Evolutionary conservation across 2,888 invertebrate species (phyloP).

Genomic region (Tinea trinotella): DNA sequence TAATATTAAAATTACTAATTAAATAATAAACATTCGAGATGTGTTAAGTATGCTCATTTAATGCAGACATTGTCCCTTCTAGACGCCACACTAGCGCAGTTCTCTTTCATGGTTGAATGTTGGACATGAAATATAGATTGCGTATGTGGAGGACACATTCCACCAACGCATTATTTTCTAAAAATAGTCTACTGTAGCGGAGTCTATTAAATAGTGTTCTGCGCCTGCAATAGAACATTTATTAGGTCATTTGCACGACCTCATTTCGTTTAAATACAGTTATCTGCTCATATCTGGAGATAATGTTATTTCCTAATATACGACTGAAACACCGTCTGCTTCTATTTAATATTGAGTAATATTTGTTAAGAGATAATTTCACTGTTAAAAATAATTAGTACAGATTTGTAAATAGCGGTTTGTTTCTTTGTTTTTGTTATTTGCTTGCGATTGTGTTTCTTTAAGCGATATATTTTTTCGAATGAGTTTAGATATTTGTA

Average conservation of each 20-base stretch:
- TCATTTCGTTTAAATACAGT: slow-evolving; percentile 5
- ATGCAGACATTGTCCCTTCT: too few relatives aligned
- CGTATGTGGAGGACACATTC: too few relatives aligned
- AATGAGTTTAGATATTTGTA: neutral
- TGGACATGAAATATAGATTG: too few relatives aligned
- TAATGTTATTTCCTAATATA: slow-evolving; percentile 13
- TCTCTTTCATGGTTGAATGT: too few relatives aligned
- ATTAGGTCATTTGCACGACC: slow-evolving; percentile 14
- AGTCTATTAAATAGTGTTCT: neutral
- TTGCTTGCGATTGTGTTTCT: neutral
- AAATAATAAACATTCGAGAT: too few relatives aligned
- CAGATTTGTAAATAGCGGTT: slow-evolving; percentile 4
- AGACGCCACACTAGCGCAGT: too few relatives aligned
- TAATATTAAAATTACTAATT: too few relatives aligned
- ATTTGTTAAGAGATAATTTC: slow-evolving; percentile 12
- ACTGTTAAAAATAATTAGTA: neutral
- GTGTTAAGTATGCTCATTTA: too few relatives aligned
- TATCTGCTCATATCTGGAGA: slow-evolving; percentile 18
- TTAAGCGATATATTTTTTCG: neutral
- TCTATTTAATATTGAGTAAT: slow-evolving; percentile 15
- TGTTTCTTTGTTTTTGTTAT: neutral
- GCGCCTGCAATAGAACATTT: neutral
- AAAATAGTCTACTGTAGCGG: too few relatives aligned
- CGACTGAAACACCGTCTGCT: slow-evolving; percentile 4
- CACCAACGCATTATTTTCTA: too few relatives aligned